Evolutionary conservation across 2,797 vertebrate species (phyloP), one percentile per base, ranked within the genome.

Genomic region (Diplodus puntazzo): DNA sequence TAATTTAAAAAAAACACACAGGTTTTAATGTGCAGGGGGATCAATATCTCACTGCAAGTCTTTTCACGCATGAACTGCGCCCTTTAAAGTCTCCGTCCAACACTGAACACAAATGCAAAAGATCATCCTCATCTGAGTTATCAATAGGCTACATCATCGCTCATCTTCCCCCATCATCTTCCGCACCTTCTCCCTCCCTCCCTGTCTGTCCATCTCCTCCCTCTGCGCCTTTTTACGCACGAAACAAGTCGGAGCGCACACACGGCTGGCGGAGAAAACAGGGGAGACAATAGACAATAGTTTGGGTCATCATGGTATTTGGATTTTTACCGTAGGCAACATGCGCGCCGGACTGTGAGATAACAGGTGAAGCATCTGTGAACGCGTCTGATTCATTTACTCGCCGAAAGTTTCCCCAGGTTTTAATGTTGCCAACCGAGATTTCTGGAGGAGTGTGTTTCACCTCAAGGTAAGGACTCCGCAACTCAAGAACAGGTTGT

Each of bases 361-460:
- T 66, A 25, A 75, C 76, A 90, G 83, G 87, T 86, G 84, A 89
- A 78, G 49, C 9, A 77, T 71, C 77, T 69, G 73, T 42, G 23
- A 76, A 78, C 77, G 73, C 79, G 63, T 73, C 45, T 71, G 60
- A 50, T 86, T 82, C 77, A 46, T 90, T 81, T 68, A 50, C 74
- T 50, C 83, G 76, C 63, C 54, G 57, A 85, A 87, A 87, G 86
- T 92, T 91, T 81, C 60, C 16, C 82, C 83, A 69, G 85, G 81
- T 90, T 94, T 96, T 93, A 86, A 96, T 96, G 95, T 95, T 96
- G 92, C 95, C 95, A 78, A 95, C 94, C 88, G 95, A 96, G 94
- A 92, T 93, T 91, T 92, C 95, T 85, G 95, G 87, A 93, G 95
- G 94, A 94, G 94, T 95, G 95, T 96, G 94, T 94, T 96, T 95